Conservation (phyloP, 2,113 vertebrate species). For the Prionailurus viverrinus region DNA sequence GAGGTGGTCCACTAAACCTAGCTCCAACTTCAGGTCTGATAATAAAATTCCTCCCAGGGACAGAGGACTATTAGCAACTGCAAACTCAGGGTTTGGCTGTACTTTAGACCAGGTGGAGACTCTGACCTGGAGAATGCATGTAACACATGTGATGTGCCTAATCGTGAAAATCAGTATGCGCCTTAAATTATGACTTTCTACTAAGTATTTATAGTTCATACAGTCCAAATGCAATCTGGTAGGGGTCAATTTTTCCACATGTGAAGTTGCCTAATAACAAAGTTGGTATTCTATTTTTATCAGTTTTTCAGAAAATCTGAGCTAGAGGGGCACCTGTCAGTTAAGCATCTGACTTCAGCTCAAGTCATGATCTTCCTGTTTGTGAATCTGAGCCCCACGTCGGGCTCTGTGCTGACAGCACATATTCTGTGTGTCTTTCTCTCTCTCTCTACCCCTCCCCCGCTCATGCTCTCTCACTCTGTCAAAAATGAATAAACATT, state of each 20-base stretch:
- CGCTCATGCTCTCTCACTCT: too few relatives aligned
- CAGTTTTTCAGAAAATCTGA: background rate
- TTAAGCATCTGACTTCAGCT: too few relatives aligned
- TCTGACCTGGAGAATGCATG: background rate
- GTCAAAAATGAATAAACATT: too few relatives aligned
- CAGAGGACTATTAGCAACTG: background rate
- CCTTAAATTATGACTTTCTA: background rate
- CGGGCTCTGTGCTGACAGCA: too few relatives aligned
- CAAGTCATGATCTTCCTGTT: too few relatives aligned
- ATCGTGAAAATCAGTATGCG: background rate
- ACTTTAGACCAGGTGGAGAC: background rate
- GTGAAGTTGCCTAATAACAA: background rate
- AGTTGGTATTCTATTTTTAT: background rate
- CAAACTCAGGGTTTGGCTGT: background rate
- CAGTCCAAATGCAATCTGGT: background rate
- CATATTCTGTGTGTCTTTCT: too few relatives aligned
- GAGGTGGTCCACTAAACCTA: background rate
- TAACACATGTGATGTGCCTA: background rate
- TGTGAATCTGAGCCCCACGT: too few relatives aligned
- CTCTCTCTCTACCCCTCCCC: too few relatives aligned
- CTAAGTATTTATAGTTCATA: background rate
- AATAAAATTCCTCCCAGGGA: background rate
- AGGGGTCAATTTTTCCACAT: background rate
- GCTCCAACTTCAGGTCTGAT: background rate
- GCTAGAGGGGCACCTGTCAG: too few relatives aligned